A percentile compares a stretch with the other conserved stretches of the same genome.
phyloP scores from a whole-genome alignment of 2,888 invertebrate species.

The Anthophora plumipes region DNA sequence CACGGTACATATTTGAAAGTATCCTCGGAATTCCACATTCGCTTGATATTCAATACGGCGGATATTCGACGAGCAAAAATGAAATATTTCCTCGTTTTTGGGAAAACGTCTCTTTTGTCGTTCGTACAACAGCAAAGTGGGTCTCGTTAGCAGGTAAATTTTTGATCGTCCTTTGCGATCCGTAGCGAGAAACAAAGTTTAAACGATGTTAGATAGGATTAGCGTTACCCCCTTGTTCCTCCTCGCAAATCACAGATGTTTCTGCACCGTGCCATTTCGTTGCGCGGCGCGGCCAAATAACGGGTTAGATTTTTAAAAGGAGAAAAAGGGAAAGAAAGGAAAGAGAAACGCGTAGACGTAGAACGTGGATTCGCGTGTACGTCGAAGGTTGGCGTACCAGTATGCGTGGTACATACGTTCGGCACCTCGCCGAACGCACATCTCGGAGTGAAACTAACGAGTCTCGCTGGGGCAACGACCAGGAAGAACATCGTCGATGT shows the following conservation, averaged over 20 bases:
- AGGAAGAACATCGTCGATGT: not conserved
- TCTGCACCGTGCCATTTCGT: not conserved
- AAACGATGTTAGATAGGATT: conserved; percentile 33
- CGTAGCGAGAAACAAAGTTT: conserved; percentile 28
- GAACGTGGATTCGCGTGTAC: not conserved
- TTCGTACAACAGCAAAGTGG: conserved; percentile 24
- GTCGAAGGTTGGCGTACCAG: not conserved
- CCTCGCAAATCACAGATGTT: not conserved
- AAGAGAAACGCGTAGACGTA: not conserved
- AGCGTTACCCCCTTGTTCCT: conserved; percentile 18
- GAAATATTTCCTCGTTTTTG: not conserved
- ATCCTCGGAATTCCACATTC: too few relatives aligned
- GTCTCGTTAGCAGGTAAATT: conserved; percentile 6
- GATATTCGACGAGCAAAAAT: too few relatives aligned
- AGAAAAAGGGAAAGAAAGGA: too few relatives aligned
- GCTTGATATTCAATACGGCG: not conserved
- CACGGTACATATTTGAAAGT: not conserved
- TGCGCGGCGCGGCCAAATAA: not conserved
- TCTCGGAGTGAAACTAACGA: not conserved
- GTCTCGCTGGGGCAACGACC: not conserved
- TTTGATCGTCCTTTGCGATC: conserved; percentile 26
- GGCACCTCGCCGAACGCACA: conserved; percentile 1
- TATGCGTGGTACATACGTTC: conserved; percentile 47
- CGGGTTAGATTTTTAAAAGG: conserved; percentile 1
- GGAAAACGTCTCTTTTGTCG: conserved; percentile 31